A percentile compares a stretch with the other conserved stretches of the same genome.
These are phyloP conservation scores for Melanotaenia pygmaea DNA, from an alignment of 2,797 vertebrate species.

Conservation along the genomic window DNA sequence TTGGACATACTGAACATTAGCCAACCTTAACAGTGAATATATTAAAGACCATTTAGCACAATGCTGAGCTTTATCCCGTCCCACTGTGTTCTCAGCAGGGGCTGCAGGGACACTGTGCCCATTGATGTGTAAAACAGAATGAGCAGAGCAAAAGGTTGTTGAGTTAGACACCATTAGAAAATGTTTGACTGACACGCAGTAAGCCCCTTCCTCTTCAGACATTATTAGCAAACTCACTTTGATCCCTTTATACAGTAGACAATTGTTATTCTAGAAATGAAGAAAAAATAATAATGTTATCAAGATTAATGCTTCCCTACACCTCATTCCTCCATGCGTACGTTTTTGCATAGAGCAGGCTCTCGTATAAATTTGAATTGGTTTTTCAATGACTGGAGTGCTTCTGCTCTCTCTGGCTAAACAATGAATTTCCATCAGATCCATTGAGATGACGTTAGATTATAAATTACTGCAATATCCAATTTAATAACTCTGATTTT, in stretches of 20 bases:
- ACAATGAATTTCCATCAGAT: constrained; percentile 84
- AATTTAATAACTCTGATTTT: constrained; percentile 87
- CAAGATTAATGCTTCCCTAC: constrained; percentile 83
- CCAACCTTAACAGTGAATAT: constrained; percentile 67
- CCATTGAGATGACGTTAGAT: constrained; percentile 82
- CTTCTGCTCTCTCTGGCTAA: constrained; percentile 78
- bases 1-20: constrained; percentile 70
- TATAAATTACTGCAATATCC: constrained; percentile 85
- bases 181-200: constrained; percentile 80
- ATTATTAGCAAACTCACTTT: constrained; percentile 85
- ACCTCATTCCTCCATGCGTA: constrained; percentile 78
- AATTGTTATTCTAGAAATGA: constrained; percentile 84
- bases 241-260: constrained; percentile 80
- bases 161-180: constrained; percentile 81
- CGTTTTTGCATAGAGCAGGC: constrained; percentile 73
- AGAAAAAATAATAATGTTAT: constrained; percentile 85
- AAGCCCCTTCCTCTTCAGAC: constrained; percentile 73
- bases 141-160: constrained; percentile 61
- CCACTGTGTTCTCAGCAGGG: constrained; percentile 67
- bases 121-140: constrained; percentile 77
- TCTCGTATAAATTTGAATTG: constrained; percentile 85
- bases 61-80: constrained; percentile 72
- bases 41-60: constrained; percentile 79
- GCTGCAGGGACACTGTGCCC: constrained; percentile 71
- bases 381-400: constrained; percentile 86